These are phyloP conservation scores for Brachystomella parvula DNA, from an alignment of 1,140 invertebrate genomes.

Conservation along the genomic window DNA sequence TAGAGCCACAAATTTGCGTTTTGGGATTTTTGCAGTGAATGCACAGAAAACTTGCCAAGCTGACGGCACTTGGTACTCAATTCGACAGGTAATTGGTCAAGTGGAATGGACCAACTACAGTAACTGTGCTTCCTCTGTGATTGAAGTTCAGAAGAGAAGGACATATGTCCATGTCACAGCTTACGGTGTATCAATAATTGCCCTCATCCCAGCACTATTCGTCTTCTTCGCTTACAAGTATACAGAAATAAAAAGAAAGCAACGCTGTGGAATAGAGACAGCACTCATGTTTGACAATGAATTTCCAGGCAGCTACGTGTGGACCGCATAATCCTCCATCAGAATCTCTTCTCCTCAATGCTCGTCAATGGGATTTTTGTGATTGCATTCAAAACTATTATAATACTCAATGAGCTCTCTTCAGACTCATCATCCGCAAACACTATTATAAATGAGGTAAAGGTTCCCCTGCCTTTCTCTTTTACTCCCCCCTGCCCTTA, in stretches of 20 bases:
- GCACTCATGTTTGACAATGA: conserved; percentile 2
- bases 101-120: conserved; percentile 46
- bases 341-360: conserved; percentile 50
- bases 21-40: conserved; percentile 38
- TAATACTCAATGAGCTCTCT: conserved; percentile 43
- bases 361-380: conserved; percentile 45
- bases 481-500: too few species aligned
- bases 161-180: conserved; percentile 42
- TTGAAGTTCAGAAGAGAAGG: conserved; percentile 37
- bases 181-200: conserved; percentile 43
- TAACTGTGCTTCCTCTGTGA: conserved; percentile 39
- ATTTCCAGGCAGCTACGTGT: conserved; percentile 45
- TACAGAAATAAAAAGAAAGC: conserved; percentile 16
- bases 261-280: too few species aligned
- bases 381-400: conserved; percentile 44
- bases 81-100: neutral
- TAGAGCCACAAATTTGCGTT: too few species aligned
- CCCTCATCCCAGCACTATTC: conserved; percentile 45
- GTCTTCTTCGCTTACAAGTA: conserved; percentile 47
- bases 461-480: too few species aligned
- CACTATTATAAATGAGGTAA: conserved; percentile 21
- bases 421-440: conserved; percentile 2
- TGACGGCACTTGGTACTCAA: conserved; percentile 41
- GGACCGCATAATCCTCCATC: conserved; percentile 48
- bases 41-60: conserved; percentile 41